These are phyloP conservation scores for Drosophila eugracilis DNA, from an alignment of 1,140 invertebrate species.

Conservation along the genomic window DNA sequence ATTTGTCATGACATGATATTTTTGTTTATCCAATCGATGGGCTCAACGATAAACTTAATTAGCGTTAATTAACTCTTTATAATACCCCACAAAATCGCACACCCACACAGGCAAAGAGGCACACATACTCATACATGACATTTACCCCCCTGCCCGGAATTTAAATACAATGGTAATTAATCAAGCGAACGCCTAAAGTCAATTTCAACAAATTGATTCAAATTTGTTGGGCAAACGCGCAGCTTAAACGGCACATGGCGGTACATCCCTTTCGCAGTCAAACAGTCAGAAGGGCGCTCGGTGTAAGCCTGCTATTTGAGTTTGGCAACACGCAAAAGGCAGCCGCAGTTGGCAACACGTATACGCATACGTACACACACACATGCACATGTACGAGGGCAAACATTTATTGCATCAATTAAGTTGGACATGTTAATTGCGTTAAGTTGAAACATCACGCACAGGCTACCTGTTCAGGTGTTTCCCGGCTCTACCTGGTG, in stretches of 20 bases:
- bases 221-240: conserved; percentile 74
- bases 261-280: conserved; percentile 3
- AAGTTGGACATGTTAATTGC: conserved; percentile 84
- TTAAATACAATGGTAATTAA: conserved; percentile 78
- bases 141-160: conserved; percentile 18
- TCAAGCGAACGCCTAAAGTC: conserved; percentile 78
- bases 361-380: conserved; percentile 36
- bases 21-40: conserved; percentile 24
- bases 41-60: conserved; percentile 33
- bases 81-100: conserved; percentile 16
- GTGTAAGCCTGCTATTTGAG: conserved; percentile 57
- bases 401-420: conserved; percentile 84
- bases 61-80: conserved; percentile 45
- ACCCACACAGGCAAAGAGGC: neutral
- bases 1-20: conserved; percentile 38
- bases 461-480: conserved; percentile 51
- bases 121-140: neutral
- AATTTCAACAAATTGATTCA: conserved; percentile 83
- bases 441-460: conserved; percentile 82
- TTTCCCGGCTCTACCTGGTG: conserved; percentile 15
- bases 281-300: conserved; percentile 32
- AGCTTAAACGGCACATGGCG: conserved; percentile 41
- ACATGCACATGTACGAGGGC: conserved; percentile 43
- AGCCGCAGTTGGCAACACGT: conserved; percentile 67
- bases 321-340: conserved; percentile 77